Conservation (phyloP, 2,888 invertebrate species). For the Clitarchus hookeri region DNA sequence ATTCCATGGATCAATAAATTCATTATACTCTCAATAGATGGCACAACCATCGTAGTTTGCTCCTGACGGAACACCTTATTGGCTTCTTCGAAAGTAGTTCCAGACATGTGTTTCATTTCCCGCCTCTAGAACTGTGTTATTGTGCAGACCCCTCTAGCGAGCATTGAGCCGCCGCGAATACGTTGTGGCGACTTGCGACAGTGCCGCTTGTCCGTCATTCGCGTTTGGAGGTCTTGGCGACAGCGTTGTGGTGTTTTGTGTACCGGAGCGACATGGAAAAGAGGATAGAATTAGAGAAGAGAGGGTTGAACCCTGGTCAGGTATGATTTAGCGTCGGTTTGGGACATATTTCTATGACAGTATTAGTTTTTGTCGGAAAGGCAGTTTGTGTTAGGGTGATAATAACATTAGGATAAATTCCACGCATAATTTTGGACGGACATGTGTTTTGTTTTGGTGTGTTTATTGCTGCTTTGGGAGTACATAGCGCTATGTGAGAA, state of each 20-base stretch:
- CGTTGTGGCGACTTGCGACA: conserved; percentile 46
- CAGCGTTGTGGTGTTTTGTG: conserved; percentile 45
- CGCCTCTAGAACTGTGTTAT: conserved; percentile 52
- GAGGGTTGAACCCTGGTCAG: conserved; percentile 87
- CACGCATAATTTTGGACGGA: background rate
- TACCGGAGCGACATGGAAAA: conserved; percentile 75
- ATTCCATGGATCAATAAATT: conserved; percentile 37
- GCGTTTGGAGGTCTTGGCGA: conserved; percentile 52
- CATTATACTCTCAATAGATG: conserved; percentile 34
- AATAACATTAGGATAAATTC: background rate
- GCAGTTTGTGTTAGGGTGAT: background rate
- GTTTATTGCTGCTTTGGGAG: background rate
- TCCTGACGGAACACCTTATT: conserved; percentile 45
- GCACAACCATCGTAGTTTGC: conserved; percentile 28
- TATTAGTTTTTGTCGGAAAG: background rate
- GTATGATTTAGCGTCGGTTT: conserved; percentile 62
- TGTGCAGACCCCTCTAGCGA: conserved; percentile 50
- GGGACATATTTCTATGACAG: too few relatives aligned
- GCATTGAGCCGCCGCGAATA: conserved; percentile 43
- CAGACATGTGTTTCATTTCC: conserved; percentile 54
- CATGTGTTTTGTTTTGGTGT: background rate
- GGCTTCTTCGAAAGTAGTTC: conserved; percentile 53
- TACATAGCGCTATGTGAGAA: too few relatives aligned
- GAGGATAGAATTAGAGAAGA: conserved; percentile 91
- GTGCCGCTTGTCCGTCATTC: conserved; percentile 51